A percentile compares a stretch with the other conserved stretches of the same genome.
Conservation (phyloP, 37 sponge, comb jelly and placozoan genomes). For the Geodia barretti region DNA sequence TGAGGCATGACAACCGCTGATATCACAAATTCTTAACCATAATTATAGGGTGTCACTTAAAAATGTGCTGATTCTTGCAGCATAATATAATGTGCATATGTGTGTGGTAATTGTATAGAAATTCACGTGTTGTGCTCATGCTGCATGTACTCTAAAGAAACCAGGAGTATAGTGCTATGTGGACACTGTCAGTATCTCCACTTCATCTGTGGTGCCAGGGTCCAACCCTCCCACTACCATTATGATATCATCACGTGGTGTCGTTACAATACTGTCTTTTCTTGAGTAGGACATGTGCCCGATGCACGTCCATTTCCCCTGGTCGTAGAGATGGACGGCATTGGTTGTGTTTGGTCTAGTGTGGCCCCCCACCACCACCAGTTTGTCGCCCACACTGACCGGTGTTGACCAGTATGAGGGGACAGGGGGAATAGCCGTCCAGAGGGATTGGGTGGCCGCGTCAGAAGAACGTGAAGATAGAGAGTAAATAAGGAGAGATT, state of each 20-base stretch:
- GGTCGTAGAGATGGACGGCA: background rate
- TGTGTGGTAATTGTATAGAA: too few relatives aligned
- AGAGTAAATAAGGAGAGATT: background rate
- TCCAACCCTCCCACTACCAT: background rate
- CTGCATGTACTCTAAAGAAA: too few relatives aligned
- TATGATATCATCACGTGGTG: background rate
- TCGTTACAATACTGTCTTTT: background rate
- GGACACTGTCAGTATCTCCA: background rate
- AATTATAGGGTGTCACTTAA: too few relatives aligned
- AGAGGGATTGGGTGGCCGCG: background rate
- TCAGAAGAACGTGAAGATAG: background rate
- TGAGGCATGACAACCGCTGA: too few relatives aligned
- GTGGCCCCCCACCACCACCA: conserved; percentile 6
- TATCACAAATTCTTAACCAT: too few relatives aligned
- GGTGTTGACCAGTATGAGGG: background rate
- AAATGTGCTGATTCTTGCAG: too few relatives aligned
- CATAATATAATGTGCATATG: too few relatives aligned
- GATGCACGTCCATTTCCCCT: background rate
- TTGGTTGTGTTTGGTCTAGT: background rate
- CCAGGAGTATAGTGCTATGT: too few relatives aligned
- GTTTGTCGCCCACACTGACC: background rate
- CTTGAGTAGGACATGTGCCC: background rate
- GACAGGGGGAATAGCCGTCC: background rate
- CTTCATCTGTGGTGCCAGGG: background rate
- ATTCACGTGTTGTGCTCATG: too few relatives aligned